Conservation (phyloP, 2,888 invertebrate species). For the Caenorhabditis uteleia region DNA sequence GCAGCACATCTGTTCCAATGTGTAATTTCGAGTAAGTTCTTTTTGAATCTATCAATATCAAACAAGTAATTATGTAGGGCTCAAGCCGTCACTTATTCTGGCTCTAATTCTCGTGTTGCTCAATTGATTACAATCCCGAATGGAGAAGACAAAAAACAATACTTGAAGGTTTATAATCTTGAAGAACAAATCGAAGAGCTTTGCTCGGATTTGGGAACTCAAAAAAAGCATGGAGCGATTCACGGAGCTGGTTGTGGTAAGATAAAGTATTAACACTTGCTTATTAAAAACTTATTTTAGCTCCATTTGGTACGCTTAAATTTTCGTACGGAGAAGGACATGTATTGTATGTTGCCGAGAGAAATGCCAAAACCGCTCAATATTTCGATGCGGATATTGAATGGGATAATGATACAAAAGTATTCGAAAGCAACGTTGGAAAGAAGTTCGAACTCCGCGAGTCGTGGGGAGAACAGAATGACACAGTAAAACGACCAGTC, state of each 20-base stretch:
- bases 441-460: conserved; percentile 61
- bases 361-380: conserved; percentile 49
- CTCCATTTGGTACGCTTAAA: conserved; percentile 55
- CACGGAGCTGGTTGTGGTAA: conserved; percentile 32
- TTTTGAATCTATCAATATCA: not conserved
- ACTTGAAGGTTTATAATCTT: conserved; percentile 49
- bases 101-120: conserved; percentile 48
- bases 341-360: conserved; percentile 66
- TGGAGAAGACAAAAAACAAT: conserved; percentile 63
- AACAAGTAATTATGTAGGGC: conserved; percentile 24
- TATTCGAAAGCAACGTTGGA: conserved; percentile 56
- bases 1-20: conserved; percentile 44
- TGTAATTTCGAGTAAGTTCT: conserved; percentile 48
- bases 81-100: conserved; percentile 45
- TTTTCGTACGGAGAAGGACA: conserved; percentile 65
- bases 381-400: conserved; percentile 66
- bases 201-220: conserved; percentile 50
- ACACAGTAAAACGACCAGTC: conserved; percentile 59
- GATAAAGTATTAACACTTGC: conserved; percentile 4
- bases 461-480: conserved; percentile 65
- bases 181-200: conserved; percentile 46
- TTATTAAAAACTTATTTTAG: too few relatives aligned
- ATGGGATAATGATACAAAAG: conserved; percentile 63
- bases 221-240: conserved; percentile 62
- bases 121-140: conserved; percentile 56